phyloP scores from a whole-genome alignment of 2,113 vertebrate species.

The Taxidea taxus region DNA sequence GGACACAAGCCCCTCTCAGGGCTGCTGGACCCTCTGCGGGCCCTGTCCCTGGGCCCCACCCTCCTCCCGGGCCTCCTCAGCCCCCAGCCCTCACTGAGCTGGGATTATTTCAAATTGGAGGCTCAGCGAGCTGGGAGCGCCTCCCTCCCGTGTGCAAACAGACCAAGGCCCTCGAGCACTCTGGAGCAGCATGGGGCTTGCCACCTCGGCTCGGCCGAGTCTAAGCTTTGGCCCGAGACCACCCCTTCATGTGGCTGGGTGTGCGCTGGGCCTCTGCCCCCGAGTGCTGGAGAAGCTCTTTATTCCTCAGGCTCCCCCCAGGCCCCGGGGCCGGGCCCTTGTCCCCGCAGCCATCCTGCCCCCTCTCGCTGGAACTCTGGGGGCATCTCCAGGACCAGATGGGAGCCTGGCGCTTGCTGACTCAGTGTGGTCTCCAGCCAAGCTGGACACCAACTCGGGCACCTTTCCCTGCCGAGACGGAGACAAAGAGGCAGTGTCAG shows the following conservation, averaged over 20 bases:
- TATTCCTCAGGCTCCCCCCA: neutral
- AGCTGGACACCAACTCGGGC: neutral
- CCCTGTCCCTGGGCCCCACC: neutral
- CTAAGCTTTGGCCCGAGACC: neutral
- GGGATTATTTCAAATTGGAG: neutral
- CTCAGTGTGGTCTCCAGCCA: neutral
- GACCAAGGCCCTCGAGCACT: neutral
- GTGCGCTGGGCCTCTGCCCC: neutral
- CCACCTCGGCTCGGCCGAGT: neutral
- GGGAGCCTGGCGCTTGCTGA: slow-evolving; percentile 28
- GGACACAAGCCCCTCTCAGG: neutral
- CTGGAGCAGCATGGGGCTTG: neutral
- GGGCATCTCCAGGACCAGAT: neutral
- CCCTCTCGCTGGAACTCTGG: neutral
- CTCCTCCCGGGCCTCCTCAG: neutral
- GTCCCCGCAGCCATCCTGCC: neutral
- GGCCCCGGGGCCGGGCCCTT: neutral
- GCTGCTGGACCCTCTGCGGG: neutral
- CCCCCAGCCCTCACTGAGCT: neutral
- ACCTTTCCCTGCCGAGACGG: slow-evolving; percentile 8
- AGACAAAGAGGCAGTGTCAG: neutral
- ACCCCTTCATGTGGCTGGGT: neutral
- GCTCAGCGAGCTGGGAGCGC: neutral
- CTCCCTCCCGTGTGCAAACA: neutral
- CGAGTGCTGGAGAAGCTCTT: neutral